Evolutionary conservation across 2,797 vertebrate species (phyloP).

Genomic region (Etheostoma perlongum): DNA sequence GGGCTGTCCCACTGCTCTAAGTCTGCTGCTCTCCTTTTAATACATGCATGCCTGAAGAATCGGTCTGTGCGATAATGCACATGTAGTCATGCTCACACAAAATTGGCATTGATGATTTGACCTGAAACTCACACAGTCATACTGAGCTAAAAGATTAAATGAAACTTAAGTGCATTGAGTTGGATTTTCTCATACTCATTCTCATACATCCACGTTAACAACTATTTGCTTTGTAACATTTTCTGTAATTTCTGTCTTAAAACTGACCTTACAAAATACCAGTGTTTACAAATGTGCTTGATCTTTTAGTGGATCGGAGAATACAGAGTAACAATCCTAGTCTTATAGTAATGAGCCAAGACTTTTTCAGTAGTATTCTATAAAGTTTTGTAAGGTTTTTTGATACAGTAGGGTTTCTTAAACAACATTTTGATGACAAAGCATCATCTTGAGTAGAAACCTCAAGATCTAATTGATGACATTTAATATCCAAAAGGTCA

Average conservation of each 20-base stretch:
- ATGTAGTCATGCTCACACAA: slow-evolving; percentile 16
- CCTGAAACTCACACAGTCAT: slow-evolving; percentile 68
- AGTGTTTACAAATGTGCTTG: not conserved
- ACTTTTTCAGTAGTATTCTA: not conserved
- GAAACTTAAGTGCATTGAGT: slow-evolving; percentile 52
- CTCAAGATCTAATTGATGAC: no score
- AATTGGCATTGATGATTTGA: slow-evolving; percentile 47
- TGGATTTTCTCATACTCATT: slow-evolving; percentile 29
- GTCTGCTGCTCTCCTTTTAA: not conserved
- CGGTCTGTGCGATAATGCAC: not conserved
- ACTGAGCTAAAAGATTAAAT: slow-evolving; percentile 55
- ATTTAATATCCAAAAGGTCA: no score
- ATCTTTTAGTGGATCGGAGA: not conserved
- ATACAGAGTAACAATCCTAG: not conserved
- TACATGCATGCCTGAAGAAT: slow-evolving; percentile 12
- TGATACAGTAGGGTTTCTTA: not conserved
- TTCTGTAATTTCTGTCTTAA: not conserved
- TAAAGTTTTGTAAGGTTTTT: not conserved
- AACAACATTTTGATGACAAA: not conserved
- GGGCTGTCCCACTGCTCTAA: slow-evolving; percentile 5
- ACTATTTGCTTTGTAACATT: not conserved
- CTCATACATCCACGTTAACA: not conserved
- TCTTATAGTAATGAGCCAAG: not conserved
- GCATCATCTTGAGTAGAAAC: not conserved
- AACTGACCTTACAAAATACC: not conserved